These are phyloP conservation scores for Dreissena polymorpha DNA, from an alignment of 1,140 invertebrate species.

Conservation along the genomic window DNA sequence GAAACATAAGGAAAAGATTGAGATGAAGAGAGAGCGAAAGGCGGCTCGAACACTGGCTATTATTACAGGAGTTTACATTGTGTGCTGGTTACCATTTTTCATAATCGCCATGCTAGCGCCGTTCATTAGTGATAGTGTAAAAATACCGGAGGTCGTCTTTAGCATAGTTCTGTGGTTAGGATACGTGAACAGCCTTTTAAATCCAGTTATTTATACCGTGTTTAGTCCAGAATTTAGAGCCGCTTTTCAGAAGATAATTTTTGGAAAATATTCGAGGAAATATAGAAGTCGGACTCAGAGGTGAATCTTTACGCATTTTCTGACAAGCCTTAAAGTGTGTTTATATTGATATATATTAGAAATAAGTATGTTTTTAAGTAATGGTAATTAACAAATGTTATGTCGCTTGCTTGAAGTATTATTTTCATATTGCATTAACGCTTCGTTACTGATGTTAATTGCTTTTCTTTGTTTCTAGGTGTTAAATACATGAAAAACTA, in stretches of 20 bases:
- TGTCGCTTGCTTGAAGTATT: too few relatives aligned
- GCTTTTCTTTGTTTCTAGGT: too few relatives aligned
- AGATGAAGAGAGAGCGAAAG: conserved; percentile 80
- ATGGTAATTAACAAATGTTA: too few relatives aligned
- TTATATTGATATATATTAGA: too few relatives aligned
- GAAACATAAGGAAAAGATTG: conserved; percentile 76
- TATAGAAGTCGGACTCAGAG: conserved; percentile 37
- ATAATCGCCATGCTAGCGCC: conserved; percentile 75
- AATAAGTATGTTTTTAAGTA: too few relatives aligned
- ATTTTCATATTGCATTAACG: too few relatives aligned
- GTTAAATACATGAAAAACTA: too few relatives aligned
- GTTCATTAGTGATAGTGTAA: conserved; percentile 64
- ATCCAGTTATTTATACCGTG: conserved; percentile 80
- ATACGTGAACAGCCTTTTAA: conserved; percentile 78
- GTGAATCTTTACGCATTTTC: conserved; percentile 2
- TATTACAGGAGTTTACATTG: conserved; percentile 79
- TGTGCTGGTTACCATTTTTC: conserved; percentile 80
- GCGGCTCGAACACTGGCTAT: conserved; percentile 80
- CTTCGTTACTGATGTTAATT: too few relatives aligned
- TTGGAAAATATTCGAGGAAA: conserved; percentile 73
- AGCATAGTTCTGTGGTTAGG: conserved; percentile 79
- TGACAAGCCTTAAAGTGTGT: background rate
- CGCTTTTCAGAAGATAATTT: conserved; percentile 77
- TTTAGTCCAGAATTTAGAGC: conserved; percentile 79
- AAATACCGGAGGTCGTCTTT: conserved; percentile 75